phyloP scores from a whole-genome alignment of 2,888 invertebrate species.

The Patella ulyssiponensis region DNA sequence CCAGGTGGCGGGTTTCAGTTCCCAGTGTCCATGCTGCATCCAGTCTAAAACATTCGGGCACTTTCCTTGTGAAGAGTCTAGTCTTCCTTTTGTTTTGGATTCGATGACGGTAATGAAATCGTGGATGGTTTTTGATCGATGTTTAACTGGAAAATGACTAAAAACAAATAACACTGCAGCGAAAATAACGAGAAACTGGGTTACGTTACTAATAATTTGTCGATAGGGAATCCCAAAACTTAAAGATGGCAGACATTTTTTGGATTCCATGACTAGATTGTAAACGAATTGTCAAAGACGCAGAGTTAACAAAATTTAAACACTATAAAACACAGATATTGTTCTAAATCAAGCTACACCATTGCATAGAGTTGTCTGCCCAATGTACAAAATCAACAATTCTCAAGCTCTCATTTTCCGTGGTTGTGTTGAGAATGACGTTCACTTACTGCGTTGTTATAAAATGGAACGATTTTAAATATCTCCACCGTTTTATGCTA shows the following conservation, averaged over 20 bases:
- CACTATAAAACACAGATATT: too few species aligned
- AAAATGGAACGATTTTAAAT: too few species aligned
- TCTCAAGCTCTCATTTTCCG: too few species aligned
- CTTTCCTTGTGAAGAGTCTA: background rate
- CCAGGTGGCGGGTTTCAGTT: background rate
- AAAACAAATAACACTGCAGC: background rate
- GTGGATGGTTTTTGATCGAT: background rate
- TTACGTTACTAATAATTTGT: background rate
- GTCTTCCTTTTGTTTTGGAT: background rate
- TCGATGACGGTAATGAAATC: background rate
- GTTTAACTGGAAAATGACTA: constrained; percentile 2
- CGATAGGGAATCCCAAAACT: background rate
- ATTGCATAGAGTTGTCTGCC: too few species aligned
- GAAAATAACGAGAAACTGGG: background rate
- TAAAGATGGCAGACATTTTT: background rate
- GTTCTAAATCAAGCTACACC: too few species aligned
- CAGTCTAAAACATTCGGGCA: background rate
- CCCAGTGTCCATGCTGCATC: background rate
- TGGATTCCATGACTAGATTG: background rate
- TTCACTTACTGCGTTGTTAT: too few species aligned
- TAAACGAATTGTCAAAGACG: too few species aligned
- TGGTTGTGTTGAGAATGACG: too few species aligned
- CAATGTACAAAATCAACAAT: too few species aligned
- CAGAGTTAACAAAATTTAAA: too few species aligned
- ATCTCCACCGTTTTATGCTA: too few species aligned